Evolutionary conservation across 2,113 vertebrate species (phyloP).

Genomic region (Artemisiospiza belli): DNA sequence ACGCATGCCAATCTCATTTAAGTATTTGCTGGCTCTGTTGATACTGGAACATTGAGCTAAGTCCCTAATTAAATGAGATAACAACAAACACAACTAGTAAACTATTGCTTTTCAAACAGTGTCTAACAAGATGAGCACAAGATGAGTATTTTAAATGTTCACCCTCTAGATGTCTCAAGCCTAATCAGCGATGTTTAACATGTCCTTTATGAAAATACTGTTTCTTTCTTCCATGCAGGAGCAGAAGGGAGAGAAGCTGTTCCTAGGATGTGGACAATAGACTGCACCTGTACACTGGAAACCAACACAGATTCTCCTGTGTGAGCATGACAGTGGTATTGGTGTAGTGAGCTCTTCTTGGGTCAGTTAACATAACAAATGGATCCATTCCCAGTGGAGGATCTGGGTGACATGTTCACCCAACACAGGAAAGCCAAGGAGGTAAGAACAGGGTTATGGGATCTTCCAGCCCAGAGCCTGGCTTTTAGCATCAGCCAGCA

Average conservation of each 20-base stretch:
- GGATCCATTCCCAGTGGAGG: not conserved
- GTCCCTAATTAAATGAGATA: slow-evolving; percentile 32
- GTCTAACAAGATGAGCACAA: slow-evolving; percentile 2
- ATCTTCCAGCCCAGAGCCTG: not conserved
- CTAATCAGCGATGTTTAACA: not conserved
- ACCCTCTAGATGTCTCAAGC: not conserved
- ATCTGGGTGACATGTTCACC: not conserved
- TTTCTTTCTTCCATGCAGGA: not conserved
- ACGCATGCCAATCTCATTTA: not conserved
- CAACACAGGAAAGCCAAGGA: not conserved
- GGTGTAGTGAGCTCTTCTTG: not conserved
- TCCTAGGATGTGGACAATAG: not conserved
- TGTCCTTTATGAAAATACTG: not conserved
- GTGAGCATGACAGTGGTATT: not conserved
- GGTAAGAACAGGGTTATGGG: not conserved
- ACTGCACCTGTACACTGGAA: not conserved
- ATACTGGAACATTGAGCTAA: not conserved
- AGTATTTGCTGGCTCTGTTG: slow-evolving; percentile 15
- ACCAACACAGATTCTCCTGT: not conserved
- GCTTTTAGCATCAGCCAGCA: not conserved
- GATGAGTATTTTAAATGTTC: not conserved
- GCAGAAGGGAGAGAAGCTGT: not conserved
- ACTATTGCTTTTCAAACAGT: not conserved
- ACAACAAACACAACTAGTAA: slow-evolving; percentile 15
- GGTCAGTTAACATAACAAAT: not conserved